Percentiles rank a stretch among this genome's conserved stretches.
phyloP scores from a whole-genome alignment of 37 sponge, comb jelly and placozoan species.

The Geodia barretti region DNA sequence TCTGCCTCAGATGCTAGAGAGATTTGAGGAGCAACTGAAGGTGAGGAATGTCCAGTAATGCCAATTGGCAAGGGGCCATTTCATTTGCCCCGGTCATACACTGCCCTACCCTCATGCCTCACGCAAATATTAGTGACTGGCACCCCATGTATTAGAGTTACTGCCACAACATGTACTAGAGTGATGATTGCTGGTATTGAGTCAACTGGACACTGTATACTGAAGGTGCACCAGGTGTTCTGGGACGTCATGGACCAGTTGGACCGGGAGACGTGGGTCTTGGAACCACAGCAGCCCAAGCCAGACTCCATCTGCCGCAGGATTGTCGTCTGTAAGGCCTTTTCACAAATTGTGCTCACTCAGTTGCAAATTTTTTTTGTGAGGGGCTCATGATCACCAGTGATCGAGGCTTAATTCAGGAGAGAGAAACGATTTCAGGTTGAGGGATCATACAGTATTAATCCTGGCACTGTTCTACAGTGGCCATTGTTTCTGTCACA shows the following conservation, averaged over 20 bases:
- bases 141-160: not conserved
- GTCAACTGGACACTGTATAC: too few relatives aligned
- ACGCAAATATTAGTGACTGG: not conserved
- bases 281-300: conserved; percentile 70
- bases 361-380: too few relatives aligned
- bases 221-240: conserved; percentile 41
- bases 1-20: not conserved
- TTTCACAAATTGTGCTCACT: too few relatives aligned
- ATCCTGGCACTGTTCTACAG: too few relatives aligned
- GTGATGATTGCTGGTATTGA: too few relatives aligned
- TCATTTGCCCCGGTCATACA: not conserved
- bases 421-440: too few relatives aligned
- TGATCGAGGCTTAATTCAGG: too few relatives aligned
- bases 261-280: conserved; percentile 50
- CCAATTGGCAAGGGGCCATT: not conserved
- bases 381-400: too few relatives aligned
- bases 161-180: conserved; percentile 6
- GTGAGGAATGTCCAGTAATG: too few relatives aligned
- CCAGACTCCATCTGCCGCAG: conserved; percentile 40
- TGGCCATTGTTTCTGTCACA: too few relatives aligned
- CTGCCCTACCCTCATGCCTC: not conserved
- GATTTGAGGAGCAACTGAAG: not conserved
- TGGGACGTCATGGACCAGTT: conserved; percentile 64
- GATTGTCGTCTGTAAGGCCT: conserved; percentile 61
- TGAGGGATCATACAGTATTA: too few relatives aligned